phyloP scores from a whole-genome alignment of 2,797 vertebrate genomes.

The Hydrolagus colliei region DNA sequence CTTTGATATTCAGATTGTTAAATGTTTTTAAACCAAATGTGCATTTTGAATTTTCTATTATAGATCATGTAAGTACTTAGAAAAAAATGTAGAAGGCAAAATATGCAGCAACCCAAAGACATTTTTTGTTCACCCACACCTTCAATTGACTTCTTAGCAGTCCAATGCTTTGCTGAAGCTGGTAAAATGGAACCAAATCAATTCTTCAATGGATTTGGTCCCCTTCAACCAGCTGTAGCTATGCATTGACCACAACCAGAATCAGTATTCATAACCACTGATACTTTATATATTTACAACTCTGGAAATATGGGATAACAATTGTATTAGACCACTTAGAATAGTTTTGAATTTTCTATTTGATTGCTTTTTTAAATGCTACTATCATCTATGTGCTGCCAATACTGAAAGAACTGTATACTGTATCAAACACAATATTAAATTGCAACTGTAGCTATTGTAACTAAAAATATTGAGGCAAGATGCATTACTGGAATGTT shows the following conservation, averaged over 20 bases:
- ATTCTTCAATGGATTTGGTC: constrained; percentile 99
- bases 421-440: background rate
- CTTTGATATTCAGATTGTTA: too few relatives aligned
- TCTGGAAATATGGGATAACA: background rate
- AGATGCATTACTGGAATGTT: background rate
- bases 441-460: background rate
- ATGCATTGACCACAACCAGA: constrained; percentile 91
- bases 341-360: background rate
- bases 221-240: constrained; percentile 99
- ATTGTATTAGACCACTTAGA: background rate
- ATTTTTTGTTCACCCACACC: constrained; percentile 32
- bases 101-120: constrained; percentile 36
- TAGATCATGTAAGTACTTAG: constrained; percentile 37
- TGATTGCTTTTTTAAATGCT: background rate
- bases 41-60: background rate
- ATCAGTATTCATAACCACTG: constrained; percentile 36
- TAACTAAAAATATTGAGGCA: background rate
- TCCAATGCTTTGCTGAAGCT: constrained; percentile 99
- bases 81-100: constrained; percentile 39
- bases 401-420: background rate
- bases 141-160: constrained; percentile 32
- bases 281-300: background rate
- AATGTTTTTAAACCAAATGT: background rate
- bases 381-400: background rate
- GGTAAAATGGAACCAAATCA: constrained; percentile 99